Evolutionary conservation across 1,140 invertebrate genomes (phyloP).

Genomic region (Marisa cornuarietis): DNA sequence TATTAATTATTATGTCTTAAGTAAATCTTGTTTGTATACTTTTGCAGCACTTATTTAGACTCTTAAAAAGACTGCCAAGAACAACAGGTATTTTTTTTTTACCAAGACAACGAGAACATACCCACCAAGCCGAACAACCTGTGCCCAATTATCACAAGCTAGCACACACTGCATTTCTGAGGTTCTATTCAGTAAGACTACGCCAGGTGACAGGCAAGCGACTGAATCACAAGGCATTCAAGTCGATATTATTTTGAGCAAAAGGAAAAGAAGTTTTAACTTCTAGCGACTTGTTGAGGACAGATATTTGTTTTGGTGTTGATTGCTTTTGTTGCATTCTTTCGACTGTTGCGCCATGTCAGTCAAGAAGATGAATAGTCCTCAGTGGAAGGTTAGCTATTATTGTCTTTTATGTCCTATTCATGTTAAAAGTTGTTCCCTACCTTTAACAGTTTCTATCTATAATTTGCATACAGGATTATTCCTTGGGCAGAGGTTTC

Average conservation of each 20-base stretch:
- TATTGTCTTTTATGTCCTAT: not conserved
- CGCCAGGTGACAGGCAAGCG: slow-evolving; percentile 12
- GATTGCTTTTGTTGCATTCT: slow-evolving; percentile 21
- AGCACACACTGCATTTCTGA: slow-evolving; percentile 91
- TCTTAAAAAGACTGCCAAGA: no score
- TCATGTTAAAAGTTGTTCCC: not conserved
- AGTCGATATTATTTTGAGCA: no score
- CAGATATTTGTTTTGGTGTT: not conserved
- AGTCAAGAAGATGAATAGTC: slow-evolving; percentile 67
- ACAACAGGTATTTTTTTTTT: no score
- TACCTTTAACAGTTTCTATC: not conserved
- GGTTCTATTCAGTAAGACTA: slow-evolving; percentile 65
- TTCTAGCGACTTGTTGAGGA: no score
- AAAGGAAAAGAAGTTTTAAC: no score
- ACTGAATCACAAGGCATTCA: not conserved
- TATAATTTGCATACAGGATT: not conserved
- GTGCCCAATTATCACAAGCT: slow-evolving; percentile 41
- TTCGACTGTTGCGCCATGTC: slow-evolving; percentile 35
- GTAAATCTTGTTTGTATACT: not conserved
- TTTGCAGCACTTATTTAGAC: slow-evolving; percentile 19
- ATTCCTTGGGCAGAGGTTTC: no score
- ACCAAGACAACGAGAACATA: no score
- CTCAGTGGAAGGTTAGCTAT: slow-evolving; percentile 80
- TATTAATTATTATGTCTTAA: not conserved
- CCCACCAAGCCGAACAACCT: slow-evolving; percentile 2